Percentiles rank a stretch among this genome's conserved stretches.
Evolutionary conservation across 2,888 invertebrate species (phyloP).

Genomic region (Drosophila imparisetae): DNA sequence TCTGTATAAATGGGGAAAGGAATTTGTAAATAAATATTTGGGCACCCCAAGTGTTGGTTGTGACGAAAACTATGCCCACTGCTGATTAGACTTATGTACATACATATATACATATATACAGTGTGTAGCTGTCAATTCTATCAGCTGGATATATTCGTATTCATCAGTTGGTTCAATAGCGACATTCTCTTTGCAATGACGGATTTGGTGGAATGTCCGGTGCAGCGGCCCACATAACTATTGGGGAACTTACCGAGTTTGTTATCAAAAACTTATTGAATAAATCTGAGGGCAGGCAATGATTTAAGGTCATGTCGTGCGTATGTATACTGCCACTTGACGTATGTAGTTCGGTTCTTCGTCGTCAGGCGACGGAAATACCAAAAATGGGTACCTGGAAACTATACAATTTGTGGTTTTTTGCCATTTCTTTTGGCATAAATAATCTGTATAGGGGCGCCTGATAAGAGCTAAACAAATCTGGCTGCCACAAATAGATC

Average conservation of each 20-base stretch:
- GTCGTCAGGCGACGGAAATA: constrained; percentile 26
- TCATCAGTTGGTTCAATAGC: neutral
- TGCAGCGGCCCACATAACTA: neutral
- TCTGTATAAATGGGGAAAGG: constrained; percentile 3
- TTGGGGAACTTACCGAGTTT: neutral
- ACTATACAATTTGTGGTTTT: neutral
- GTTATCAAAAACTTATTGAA: neutral
- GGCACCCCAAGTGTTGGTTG: neutral
- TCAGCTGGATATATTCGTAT: neutral
- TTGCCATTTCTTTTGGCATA: neutral
- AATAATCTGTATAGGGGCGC: neutral
- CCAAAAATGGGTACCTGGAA: neutral
- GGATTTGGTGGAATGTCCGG: neutral
- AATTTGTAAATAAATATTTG: constrained; percentile 4
- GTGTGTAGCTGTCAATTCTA: neutral
- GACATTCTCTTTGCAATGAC: neutral
- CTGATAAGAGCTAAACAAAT: neutral
- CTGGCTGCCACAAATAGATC: neutral
- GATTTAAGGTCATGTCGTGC: constrained; percentile 5
- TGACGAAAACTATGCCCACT: neutral
- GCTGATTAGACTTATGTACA: neutral
- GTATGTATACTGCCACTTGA: constrained; percentile 10
- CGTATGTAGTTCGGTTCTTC: constrained; percentile 6
- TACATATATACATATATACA: neutral
- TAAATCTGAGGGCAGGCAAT: constrained; percentile 18